Evolutionary conservation across 2,113 vertebrate genomes (phyloP).

Genomic region (Gadus chalcogrammus): DNA sequence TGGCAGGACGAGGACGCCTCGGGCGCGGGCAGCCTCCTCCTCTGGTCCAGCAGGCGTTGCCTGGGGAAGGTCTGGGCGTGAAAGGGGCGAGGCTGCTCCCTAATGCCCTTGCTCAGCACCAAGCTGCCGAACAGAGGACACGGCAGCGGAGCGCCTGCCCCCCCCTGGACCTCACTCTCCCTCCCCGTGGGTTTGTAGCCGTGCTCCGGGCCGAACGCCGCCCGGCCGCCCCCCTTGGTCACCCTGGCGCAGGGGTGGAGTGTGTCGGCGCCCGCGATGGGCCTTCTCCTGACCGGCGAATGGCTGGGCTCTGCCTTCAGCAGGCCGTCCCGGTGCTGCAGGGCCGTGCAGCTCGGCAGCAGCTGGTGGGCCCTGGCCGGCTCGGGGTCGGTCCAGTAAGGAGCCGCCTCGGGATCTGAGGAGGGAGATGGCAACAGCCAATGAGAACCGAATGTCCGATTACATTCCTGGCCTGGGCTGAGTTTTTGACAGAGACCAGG

Average conservation of each 20-base stretch:
- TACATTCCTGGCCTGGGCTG: too few relatives aligned
- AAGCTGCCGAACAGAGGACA: constrained; percentile 59
- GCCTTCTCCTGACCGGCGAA: constrained; percentile 51
- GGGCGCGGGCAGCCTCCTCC: constrained; percentile 69
- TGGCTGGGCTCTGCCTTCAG: constrained; percentile 75
- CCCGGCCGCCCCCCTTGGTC: constrained; percentile 68
- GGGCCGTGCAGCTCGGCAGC: constrained; percentile 62
- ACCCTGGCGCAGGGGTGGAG: constrained; percentile 34
- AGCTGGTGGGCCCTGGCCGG: constrained; percentile 61
- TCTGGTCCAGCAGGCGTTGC: constrained; percentile 74
- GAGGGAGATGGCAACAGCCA: not conserved
- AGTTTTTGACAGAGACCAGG: too few relatives aligned
- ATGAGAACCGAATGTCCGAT: not conserved
- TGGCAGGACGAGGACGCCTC: constrained; percentile 56
- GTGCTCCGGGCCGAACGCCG: constrained; percentile 55
- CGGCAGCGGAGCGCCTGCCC: constrained; percentile 48
- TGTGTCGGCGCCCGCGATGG: constrained; percentile 38
- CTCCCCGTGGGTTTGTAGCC: constrained; percentile 43
- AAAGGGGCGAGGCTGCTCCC: constrained; percentile 68
- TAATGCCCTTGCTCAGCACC: constrained; percentile 67
- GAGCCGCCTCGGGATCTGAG: constrained; percentile 42
- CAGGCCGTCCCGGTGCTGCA: constrained; percentile 45
- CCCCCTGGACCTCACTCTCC: constrained; percentile 7
- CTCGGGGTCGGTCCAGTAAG: constrained; percentile 58
- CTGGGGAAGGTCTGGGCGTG: constrained; percentile 71